Conservation (phyloP, 2,797 vertebrate genomes). For the Remorina albescens region DNA sequence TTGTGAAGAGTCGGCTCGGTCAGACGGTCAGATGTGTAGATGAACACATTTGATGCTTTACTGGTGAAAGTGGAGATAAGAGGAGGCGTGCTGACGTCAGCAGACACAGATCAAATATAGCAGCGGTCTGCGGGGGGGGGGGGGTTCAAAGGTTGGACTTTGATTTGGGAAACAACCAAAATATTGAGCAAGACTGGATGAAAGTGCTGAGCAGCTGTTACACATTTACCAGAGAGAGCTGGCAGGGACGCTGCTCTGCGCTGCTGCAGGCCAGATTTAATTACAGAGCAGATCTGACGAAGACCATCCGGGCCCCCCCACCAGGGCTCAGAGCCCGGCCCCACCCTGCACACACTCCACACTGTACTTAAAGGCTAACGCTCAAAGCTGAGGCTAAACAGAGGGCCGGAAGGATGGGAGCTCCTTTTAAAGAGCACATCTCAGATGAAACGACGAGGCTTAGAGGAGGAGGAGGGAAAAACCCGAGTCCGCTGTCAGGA, state of each 20-base stretch:
- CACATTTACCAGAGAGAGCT: constrained; percentile 74
- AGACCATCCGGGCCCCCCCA: constrained; percentile 42
- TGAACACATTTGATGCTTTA: constrained; percentile 14
- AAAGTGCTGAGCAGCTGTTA: constrained; percentile 76
- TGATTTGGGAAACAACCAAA: constrained; percentile 70
- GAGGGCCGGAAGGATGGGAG: constrained; percentile 70
- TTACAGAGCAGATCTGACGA: constrained; percentile 75
- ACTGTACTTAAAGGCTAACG: constrained; percentile 66
- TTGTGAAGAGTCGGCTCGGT: no score
- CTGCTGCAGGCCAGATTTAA: constrained; percentile 63
- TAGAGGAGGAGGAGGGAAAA: constrained; percentile 29
- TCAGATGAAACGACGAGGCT: constrained; percentile 57
- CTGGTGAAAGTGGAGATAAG: constrained; percentile 32
- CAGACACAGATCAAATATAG: constrained; percentile 41
- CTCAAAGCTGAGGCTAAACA: constrained; percentile 62
- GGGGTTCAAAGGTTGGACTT: constrained; percentile 60
- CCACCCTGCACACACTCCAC: constrained; percentile 47
- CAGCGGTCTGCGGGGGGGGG: constrained; percentile 8
- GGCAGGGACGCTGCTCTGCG: constrained; percentile 39
- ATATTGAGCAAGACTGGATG: constrained; percentile 68
- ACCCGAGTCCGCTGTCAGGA: constrained; percentile 38
- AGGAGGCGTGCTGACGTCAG: constrained; percentile 29
- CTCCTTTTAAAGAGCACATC: constrained; percentile 68
- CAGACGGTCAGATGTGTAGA: background rate
- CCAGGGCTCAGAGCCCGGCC: constrained; percentile 32